Conservation (phyloP, 2,797 vertebrate genomes). For the Sparus aurata region DNA sequence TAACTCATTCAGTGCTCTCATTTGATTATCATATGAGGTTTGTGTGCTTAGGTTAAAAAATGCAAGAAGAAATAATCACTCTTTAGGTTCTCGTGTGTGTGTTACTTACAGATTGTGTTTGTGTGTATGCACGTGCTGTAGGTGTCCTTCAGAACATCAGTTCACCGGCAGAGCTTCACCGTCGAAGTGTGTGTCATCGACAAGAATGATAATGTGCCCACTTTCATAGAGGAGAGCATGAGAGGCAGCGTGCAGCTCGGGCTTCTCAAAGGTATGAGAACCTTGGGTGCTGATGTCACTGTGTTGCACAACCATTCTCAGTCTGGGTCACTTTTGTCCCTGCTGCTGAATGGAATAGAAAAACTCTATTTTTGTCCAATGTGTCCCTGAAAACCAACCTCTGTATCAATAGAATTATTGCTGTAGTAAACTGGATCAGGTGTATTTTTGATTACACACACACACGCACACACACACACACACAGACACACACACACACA, state of each 20-base stretch:
- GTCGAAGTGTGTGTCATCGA: constrained; percentile 86
- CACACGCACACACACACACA: no score
- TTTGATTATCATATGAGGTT: background rate
- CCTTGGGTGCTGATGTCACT: constrained; percentile 1
- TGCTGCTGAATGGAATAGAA: background rate
- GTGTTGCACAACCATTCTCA: background rate
- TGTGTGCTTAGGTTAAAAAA: background rate
- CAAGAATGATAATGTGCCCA: constrained; percentile 87
- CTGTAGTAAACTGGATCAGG: background rate
- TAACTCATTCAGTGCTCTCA: background rate
- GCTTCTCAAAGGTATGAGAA: constrained; percentile 83
- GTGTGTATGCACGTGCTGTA: constrained; percentile 51
- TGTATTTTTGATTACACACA: background rate
- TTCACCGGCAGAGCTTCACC: constrained; percentile 82
- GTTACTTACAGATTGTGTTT: constrained; percentile 10
- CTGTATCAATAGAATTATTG: constrained; percentile 1
- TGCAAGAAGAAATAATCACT: background rate
- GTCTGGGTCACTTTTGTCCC: background rate
- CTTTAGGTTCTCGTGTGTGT: background rate
- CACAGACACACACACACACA: no score
- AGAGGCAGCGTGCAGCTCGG: constrained; percentile 86
- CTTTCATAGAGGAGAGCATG: constrained; percentile 83
- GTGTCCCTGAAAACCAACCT: constrained; percentile 8
- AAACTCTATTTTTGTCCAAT: background rate
- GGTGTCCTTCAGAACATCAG: constrained; percentile 81